Evolutionary conservation across 2,797 vertebrate genomes (phyloP), one percentile per base, ranked within the genome.

Genomic region (Pseudomugil gertrudae): DNA sequence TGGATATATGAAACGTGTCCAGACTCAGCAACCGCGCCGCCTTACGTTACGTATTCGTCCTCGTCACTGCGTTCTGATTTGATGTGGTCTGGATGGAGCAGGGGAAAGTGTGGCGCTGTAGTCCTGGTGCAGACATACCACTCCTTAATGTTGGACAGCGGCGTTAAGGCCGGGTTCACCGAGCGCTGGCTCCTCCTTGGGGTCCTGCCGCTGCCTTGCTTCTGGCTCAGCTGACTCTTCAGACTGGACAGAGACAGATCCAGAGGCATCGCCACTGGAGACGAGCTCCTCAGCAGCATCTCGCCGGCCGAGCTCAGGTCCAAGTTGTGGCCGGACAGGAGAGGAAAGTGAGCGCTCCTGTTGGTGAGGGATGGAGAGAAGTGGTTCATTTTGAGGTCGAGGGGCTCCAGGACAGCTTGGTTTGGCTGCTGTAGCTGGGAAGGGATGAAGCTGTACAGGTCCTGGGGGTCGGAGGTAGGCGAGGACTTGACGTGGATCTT

Each of bases 71-170:
- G 89, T 84, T 93, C 92, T 60, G 90, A 88, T 69, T 93, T 93
- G 76, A 93, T 93, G 87, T 92, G 84, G 66, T 90, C 90, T 0
- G 89, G 91, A 68, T 92, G 88, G 17, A 90, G 82, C 0, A 93
- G 83, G 38, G 87, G 86, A 23, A 89, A 86, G 59, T 89, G 75
- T 35, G 87, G 87, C 0, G 74, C 86, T 57, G 89, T 84, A 86
- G 91, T 92, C 86, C 91, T 90, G 63, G 92, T 93, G 24, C 98
- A 99, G 66, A 98, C 98, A 19, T 99, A 99, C 98, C 98, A 99
- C 93, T 99, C 97, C 69, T 96, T 98, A 92, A 99, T 96, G 93
- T 99, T 96, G 85, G 97, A 96, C 88, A 98, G 95, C 78, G 96
- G 96, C 90, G 97, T 96, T 83, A 93, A 84, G 94, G 97, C 63